These are phyloP conservation scores for Apodemia hepburni DNA, from an alignment of 2,888 invertebrate genomes.

Conservation along the genomic window DNA sequence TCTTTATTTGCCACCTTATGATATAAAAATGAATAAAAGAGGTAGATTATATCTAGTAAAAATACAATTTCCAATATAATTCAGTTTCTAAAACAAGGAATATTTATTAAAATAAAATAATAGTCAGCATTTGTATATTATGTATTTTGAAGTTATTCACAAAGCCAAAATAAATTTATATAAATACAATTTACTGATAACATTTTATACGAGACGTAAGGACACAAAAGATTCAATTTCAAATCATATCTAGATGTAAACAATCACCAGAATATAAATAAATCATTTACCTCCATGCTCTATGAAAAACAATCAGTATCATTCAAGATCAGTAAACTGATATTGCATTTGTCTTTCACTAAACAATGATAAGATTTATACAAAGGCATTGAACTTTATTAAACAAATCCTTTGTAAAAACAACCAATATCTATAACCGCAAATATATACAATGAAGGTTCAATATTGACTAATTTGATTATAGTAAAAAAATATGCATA, in stretches of 20 bases:
- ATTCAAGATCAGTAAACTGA: slow-evolving; percentile 67
- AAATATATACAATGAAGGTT: slow-evolving; percentile 76
- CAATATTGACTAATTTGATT: slow-evolving; percentile 66
- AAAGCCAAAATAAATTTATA: slow-evolving; percentile 79
- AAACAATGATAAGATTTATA: slow-evolving; percentile 48
- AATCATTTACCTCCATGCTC: slow-evolving; percentile 52
- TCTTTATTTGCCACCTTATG: no score
- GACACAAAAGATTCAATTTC: slow-evolving; percentile 68
- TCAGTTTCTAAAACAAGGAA: background rate
- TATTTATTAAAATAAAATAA: slow-evolving; percentile 61
- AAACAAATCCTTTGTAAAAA: slow-evolving; percentile 73
- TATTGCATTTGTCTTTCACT: slow-evolving; percentile 48
- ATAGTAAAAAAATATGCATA: slow-evolving; percentile 79
- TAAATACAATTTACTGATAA: slow-evolving; percentile 77
- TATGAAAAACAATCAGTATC: slow-evolving; percentile 57
- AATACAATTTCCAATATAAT: no score
- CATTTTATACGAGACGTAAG: slow-evolving; percentile 74
- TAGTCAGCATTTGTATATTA: slow-evolving; percentile 75
- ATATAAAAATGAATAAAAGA: no score
- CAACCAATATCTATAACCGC: slow-evolving; percentile 73
- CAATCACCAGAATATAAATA: slow-evolving; percentile 54
- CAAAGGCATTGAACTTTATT: slow-evolving; percentile 66
- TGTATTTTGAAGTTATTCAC: slow-evolving; percentile 78
- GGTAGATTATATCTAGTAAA: no score
- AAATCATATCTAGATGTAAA: slow-evolving; percentile 54